Evolutionary conservation across 2,797 vertebrate genomes (phyloP).

Genomic region (Argyrosomus regius): DNA sequence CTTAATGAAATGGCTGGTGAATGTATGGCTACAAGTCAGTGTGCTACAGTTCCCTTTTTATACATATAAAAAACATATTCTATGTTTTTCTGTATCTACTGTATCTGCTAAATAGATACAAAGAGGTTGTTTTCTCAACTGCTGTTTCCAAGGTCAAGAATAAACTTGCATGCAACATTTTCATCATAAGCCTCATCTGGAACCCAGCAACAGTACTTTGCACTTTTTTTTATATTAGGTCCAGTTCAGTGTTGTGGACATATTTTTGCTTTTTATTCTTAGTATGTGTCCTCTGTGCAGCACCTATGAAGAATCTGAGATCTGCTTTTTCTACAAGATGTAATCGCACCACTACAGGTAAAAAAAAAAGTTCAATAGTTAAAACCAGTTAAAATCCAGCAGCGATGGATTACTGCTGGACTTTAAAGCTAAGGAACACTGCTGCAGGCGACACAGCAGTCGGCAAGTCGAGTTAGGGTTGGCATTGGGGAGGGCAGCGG

Average conservation of each 20-base stretch:
- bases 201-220: neutral
- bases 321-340: constrained; percentile 8
- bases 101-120: neutral
- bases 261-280: constrained; percentile 16
- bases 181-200: neutral
- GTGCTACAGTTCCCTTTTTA: too few relatives aligned
- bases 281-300: constrained; percentile 1
- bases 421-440: constrained; percentile 17
- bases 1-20: too few relatives aligned
- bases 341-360: constrained; percentile 20
- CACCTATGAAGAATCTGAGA: constrained; percentile 24
- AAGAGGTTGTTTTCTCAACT: neutral
- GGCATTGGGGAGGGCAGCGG: constrained; percentile 16
- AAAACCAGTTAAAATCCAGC: constrained; percentile 36
- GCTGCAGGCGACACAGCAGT: constrained; percentile 14
- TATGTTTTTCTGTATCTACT: too few relatives aligned
- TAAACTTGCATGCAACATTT: neutral
- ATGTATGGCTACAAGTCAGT: too few relatives aligned
- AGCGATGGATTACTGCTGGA: constrained; percentile 7
- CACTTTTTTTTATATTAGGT: neutral
- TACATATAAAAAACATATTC: too few relatives aligned
- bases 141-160: neutral
- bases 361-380: constrained; percentile 7
- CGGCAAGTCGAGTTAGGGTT: neutral
- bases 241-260: constrained; percentile 17